Evolutionary conservation across 2,113 vertebrate species (phyloP).

Genomic region (Pontoporia blainvillei): DNA sequence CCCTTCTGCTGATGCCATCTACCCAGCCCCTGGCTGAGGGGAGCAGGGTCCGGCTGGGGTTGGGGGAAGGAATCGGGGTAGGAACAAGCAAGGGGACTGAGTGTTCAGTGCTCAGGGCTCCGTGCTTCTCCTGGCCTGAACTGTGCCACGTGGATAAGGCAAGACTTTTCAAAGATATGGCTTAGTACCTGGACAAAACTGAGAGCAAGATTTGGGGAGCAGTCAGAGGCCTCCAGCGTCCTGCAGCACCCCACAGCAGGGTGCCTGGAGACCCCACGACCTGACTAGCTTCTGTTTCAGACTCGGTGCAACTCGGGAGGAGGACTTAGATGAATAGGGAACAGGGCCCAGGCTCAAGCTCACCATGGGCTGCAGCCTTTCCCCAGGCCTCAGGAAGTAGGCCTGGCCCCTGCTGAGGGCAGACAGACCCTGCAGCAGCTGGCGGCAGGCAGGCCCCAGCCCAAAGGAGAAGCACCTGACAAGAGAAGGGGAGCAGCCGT

Average conservation of each 20-base stretch:
- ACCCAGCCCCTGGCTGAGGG: background rate
- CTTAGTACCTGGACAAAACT: background rate
- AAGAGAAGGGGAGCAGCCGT: background rate
- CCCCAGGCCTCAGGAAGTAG: slow-evolving; percentile 86
- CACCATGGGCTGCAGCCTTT: slow-evolving; percentile 96
- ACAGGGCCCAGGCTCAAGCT: slow-evolving; percentile 42
- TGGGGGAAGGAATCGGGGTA: background rate
- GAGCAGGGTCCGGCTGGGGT: background rate
- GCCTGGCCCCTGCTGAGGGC: slow-evolving; percentile 88
- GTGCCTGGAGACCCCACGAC: background rate
- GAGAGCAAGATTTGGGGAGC: background rate
- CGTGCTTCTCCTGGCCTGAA: background rate
- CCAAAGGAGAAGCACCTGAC: slow-evolving; percentile 91
- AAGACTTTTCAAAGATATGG: background rate
- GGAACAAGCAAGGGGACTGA: background rate
- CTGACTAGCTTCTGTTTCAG: background rate
- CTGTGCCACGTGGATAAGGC: background rate
- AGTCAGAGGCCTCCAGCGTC: background rate
- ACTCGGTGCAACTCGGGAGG: background rate
- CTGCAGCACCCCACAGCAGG: background rate
- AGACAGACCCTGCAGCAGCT: slow-evolving; percentile 88
- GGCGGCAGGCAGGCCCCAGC: slow-evolving; percentile 83
- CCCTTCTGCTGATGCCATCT: background rate
- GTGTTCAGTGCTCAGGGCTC: background rate
- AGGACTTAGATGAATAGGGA: background rate